Conservation (phyloP, 2,113 vertebrate genomes). For the Noctilio leporinus region DNA sequence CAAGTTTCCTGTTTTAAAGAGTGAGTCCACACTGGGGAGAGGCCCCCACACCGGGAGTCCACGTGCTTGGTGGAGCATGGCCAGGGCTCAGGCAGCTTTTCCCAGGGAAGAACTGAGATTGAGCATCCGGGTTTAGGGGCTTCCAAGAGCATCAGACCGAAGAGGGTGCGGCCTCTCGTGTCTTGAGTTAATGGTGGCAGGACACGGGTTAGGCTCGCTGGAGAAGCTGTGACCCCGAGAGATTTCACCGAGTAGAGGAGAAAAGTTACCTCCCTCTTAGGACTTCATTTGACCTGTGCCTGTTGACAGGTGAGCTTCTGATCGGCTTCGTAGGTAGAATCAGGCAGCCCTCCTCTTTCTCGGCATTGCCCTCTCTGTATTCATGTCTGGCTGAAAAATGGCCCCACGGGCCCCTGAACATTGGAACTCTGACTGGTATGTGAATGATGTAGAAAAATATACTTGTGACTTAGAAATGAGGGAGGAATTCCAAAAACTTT, state of each 20-base stretch:
- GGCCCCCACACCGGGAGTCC: slow-evolving; percentile 84
- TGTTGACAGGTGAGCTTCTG: background rate
- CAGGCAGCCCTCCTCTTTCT: slow-evolving; percentile 77
- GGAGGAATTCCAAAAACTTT: background rate
- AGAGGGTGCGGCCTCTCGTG: slow-evolving; percentile 84
- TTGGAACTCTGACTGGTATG: no score
- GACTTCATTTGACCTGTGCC: slow-evolving; percentile 76
- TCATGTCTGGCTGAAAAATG: background rate
- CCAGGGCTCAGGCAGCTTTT: slow-evolving; percentile 85
- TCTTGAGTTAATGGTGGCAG: slow-evolving; percentile 87
- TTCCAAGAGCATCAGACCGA: slow-evolving; percentile 88
- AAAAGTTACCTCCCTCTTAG: slow-evolving; percentile 84
- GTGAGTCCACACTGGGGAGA: slow-evolving; percentile 85
- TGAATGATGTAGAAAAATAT: no score
- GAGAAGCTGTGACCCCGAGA: slow-evolving; percentile 85
- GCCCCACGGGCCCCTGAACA: slow-evolving; percentile 81
- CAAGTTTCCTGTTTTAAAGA: slow-evolving; percentile 85
- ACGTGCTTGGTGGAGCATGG: slow-evolving; percentile 82
- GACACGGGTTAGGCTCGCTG: slow-evolving; percentile 83
- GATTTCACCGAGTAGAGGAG: slow-evolving; percentile 87
- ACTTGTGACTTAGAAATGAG: background rate
- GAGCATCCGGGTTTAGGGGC: slow-evolving; percentile 87
- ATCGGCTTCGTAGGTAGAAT: background rate
- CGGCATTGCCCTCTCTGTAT: slow-evolving; percentile 47
- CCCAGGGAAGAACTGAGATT: slow-evolving; percentile 84